phyloP scores from a whole-genome alignment of 2,113 vertebrate species.

The Stigmatopora nigra region DNA sequence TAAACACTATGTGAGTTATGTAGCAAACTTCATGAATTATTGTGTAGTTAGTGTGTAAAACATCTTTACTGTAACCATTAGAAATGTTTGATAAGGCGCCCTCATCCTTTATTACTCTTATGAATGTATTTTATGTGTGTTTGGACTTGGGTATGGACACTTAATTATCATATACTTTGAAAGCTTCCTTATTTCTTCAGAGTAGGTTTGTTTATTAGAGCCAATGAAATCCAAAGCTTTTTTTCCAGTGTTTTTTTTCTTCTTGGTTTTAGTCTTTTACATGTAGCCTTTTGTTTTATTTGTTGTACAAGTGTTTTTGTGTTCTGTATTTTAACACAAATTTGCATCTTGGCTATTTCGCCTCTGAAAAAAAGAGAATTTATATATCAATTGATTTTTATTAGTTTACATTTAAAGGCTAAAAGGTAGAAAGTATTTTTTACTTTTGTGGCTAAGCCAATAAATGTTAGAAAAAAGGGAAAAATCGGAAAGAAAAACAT shows the following conservation, averaged over 20 bases:
- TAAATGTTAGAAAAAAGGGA: not conserved
- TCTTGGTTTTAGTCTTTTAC: too few relatives aligned
- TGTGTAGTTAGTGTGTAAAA: not conserved
- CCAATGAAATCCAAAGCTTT: too few relatives aligned
- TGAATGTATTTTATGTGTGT: not conserved
- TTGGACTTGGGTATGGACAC: not conserved
- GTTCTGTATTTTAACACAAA: too few relatives aligned
- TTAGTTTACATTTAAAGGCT: too few relatives aligned
- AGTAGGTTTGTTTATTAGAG: not conserved
- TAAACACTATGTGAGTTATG: not conserved
- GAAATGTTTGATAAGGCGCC: not conserved
- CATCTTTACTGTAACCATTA: not conserved
- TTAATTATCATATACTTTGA: not conserved
- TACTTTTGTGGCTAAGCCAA: not conserved
- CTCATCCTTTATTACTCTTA: not conserved
- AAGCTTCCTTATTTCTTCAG: not conserved
- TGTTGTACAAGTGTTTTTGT: too few relatives aligned
- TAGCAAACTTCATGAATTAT: not conserved
- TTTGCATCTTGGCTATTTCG: too few relatives aligned
- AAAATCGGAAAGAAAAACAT: not conserved
- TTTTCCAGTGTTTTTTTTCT: too few relatives aligned
- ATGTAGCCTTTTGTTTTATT: too few relatives aligned
- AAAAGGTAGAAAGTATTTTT: not conserved
- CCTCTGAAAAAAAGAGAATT: too few relatives aligned
- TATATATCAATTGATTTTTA: too few relatives aligned